Percentiles rank a stretch among this genome's conserved stretches.
Evolutionary conservation across 2,888 invertebrate genomes (phyloP).

Genomic region (Sacculina carcini): DNA sequence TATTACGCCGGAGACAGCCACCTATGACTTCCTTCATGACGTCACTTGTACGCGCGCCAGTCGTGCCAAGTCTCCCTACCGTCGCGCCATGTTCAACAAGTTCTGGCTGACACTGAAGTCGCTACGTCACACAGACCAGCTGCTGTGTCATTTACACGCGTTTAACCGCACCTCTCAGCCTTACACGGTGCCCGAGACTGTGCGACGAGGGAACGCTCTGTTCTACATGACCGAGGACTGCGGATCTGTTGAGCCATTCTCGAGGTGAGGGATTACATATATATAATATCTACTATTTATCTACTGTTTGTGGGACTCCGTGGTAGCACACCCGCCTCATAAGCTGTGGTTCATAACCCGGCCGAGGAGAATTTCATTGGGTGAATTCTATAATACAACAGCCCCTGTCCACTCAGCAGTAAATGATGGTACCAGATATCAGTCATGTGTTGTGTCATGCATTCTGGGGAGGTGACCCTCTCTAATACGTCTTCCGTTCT

Average conservation of each 20-base stretch:
- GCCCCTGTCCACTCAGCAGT: no score
- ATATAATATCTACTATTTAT: slow-evolving; percentile 16
- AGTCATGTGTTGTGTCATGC: no score
- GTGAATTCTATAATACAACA: no score
- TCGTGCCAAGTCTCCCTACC: slow-evolving; percentile 27
- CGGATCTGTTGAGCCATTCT: neutral
- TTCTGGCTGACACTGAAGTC: slow-evolving; percentile 36
- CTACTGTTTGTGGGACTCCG: neutral
- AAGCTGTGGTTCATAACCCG: no score
- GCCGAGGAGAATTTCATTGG: no score
- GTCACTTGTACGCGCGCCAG: slow-evolving; percentile 30
- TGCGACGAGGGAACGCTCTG: slow-evolving; percentile 39
- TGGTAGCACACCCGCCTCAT: no score
- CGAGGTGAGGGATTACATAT: slow-evolving; percentile 3
- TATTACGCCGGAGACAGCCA: no score
- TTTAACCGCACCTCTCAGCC: slow-evolving; percentile 31
- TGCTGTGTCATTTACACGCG: slow-evolving; percentile 40
- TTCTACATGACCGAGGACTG: slow-evolving; percentile 26
- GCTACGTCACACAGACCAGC: slow-evolving; percentile 34
- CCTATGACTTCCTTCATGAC: slow-evolving; percentile 46
- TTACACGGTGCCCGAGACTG: slow-evolving; percentile 39
- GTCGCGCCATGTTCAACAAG: slow-evolving; percentile 35
- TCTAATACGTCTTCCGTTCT: no score
- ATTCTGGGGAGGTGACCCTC: no score
- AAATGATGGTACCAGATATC: no score